Base-by-base conservation (phyloP, 2,113 vertebrate genomes). In the Atractosteus spatula region DNA sequence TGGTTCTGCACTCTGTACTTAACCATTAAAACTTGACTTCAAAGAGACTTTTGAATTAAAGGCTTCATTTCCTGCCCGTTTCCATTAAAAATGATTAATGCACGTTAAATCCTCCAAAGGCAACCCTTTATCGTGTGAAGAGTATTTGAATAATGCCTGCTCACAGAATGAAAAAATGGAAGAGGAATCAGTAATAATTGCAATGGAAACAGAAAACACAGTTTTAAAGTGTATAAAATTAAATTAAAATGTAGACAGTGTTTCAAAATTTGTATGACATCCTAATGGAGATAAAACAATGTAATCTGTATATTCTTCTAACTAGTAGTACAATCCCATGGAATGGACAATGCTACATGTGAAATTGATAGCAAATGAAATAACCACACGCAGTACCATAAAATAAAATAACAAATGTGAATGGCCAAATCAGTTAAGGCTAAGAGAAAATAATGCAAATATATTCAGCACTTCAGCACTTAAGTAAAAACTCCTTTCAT, bases 41-140 rank as follows among this genome's bases (percentile, higher is more conserved):
- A 73, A 77, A 77, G 41, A 74, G 68, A 41, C 41, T 68, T 70
- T 47, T 69, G 70, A 81, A 77, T 81, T 69, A 71, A 67, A 77
- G 63, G 45, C 45, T 56, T 70, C 62, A 65, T 76, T 74, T 69
- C 56, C 51, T 44, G 68, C 29, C 70, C 74, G 45, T 76, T 69
- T 76, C 71, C 42, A 57, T 71, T 73, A 69, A 56, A 66, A 73
- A 70, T 79, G 70, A 78, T 79, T 66, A 74, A 63, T 55, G 70
- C 56, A 67, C 16, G 14, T 67, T 59, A 74, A 78, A 70, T 72
- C 68, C 63, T 68, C 68, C 55, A 71, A 71, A 77, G 71, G 16
- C 67, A 66, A 59, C 61, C 75, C 63, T 65, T 77, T 77, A 77
- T 67, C 55, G 29, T 63, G 29, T 44, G n/a, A 42, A 41, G 57